Percentiles rank a stretch among this genome's conserved stretches.
Evolutionary conservation across 2,113 vertebrate genomes (phyloP).

Genomic region (Macrotis lagotis): DNA sequence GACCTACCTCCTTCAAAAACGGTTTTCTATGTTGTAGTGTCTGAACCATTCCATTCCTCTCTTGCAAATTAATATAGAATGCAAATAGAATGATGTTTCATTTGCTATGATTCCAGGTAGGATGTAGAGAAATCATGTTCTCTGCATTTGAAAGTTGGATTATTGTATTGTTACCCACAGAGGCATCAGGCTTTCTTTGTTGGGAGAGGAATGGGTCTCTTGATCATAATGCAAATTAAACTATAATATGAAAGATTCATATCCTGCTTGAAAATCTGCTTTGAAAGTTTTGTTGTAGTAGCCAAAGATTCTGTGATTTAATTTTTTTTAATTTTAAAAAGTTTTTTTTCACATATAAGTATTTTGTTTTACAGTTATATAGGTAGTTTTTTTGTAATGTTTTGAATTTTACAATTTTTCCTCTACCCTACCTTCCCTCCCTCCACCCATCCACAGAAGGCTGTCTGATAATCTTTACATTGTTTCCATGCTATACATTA

Average conservation of each 20-base stretch:
- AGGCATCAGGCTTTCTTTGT: constrained; percentile 41
- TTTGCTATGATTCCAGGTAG: not conserved
- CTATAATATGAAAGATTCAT: constrained; percentile 39
- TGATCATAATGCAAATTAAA: constrained; percentile 18
- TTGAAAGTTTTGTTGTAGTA: constrained; percentile 32
- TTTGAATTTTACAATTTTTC: too few species aligned
- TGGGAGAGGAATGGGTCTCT: constrained; percentile 35
- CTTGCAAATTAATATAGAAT: not conserved
- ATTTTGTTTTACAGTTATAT: too few species aligned
- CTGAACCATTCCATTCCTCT: constrained; percentile 8
- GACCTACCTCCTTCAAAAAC: constrained; percentile 3
- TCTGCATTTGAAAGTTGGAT: constrained; percentile 9
- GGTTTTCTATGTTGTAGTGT: not conserved
- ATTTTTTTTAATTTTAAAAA: too few species aligned
- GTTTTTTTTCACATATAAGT: too few species aligned
- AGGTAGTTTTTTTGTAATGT: too few species aligned
- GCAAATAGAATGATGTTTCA: constrained; percentile 24
- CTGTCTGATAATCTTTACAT: too few species aligned
- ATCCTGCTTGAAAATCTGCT: constrained; percentile 43
- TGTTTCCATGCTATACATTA: too few species aligned
- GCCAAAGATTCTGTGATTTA: not conserved
- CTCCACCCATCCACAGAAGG: too few species aligned
- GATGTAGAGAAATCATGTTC: not conserved
- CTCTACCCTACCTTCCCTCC: too few species aligned
- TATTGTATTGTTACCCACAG: not conserved